Evolutionary conservation across 2,888 invertebrate genomes (phyloP).

Genomic region (Campopleginae sp.): DNA sequence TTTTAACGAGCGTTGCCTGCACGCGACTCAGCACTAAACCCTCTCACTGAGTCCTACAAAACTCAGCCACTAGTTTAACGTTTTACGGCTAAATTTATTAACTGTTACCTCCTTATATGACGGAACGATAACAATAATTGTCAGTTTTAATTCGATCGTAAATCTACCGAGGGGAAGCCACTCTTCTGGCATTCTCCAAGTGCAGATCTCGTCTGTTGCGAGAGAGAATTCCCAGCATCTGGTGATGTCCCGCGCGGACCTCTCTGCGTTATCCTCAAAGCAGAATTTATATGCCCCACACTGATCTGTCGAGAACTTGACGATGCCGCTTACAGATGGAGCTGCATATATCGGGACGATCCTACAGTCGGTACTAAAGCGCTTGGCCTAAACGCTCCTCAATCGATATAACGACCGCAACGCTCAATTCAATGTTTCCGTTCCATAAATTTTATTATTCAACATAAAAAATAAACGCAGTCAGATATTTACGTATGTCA

Average conservation of each 20-base stretch:
- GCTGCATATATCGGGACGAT: conserved; percentile 49
- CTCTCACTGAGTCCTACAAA: conserved; percentile 79
- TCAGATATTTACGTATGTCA: not conserved
- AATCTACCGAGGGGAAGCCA: conserved; percentile 77
- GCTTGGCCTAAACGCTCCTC: conserved; percentile 15
- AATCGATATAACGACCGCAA: not conserved
- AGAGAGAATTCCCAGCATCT: conserved; percentile 77
- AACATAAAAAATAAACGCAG: not conserved
- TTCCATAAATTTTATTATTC: conserved; percentile 2
- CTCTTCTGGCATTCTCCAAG: conserved; percentile 74
- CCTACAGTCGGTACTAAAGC: conserved; percentile 63
- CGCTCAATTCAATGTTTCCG: not conserved
- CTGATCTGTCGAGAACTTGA: conserved; percentile 39
- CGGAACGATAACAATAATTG: conserved; percentile 84
- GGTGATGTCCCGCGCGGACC: conserved; percentile 69
- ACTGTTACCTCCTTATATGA: conserved; percentile 84
- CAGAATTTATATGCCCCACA: conserved; percentile 39
- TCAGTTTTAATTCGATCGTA: conserved; percentile 83
- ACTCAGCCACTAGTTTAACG: conserved; percentile 83
- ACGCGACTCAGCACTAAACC: conserved; percentile 84
- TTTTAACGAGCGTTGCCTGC: conserved; percentile 83
- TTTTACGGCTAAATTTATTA: conserved; percentile 84
- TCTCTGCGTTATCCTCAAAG: conserved; percentile 58
- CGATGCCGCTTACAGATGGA: conserved; percentile 61
- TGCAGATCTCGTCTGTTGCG: conserved; percentile 40